A percentile compares a stretch with the other conserved stretches of the same genome.
Conservation (phyloP, 2,888 invertebrate genomes). For the Trissonchulus sp. region DNA sequence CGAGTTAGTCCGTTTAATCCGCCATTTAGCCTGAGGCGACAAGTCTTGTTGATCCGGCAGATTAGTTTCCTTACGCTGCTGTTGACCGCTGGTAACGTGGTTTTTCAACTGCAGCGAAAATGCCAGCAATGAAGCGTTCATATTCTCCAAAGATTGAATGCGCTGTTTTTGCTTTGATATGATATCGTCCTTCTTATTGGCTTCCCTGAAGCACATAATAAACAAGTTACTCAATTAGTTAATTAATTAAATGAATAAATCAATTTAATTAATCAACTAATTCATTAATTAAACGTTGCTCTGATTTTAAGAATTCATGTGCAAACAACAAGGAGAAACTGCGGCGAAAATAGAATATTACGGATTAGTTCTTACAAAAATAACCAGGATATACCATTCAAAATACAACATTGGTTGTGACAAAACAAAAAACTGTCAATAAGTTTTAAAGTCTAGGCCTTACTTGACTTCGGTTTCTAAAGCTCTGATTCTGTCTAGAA, state of each 20-base stretch:
- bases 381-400: no score
- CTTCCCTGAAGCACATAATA: conserved; percentile 14
- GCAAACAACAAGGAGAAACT: no score
- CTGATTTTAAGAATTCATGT: no score
- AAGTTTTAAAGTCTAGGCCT: no score
- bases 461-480: conserved; percentile 21
- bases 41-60: not conserved
- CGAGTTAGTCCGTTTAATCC: not conserved
- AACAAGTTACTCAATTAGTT: no score
- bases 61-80: not conserved
- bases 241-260: no score
- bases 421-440: no score
- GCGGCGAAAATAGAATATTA: no score
- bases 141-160: conserved; percentile 11
- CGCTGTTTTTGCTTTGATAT: not conserved
- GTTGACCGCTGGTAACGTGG: not conserved
- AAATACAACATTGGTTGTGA: no score
- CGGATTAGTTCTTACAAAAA: no score
- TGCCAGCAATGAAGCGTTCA: conserved; percentile 23
- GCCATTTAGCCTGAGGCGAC: not conserved
- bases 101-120: conserved; percentile 21
- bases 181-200: not conserved
- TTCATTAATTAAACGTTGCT: no score
- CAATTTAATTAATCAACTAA: no score
- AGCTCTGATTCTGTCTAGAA: conserved; percentile 9